Evolutionary conservation across 2,888 invertebrate genomes (phyloP).

Genomic region (Himalopsyche tibetana): DNA sequence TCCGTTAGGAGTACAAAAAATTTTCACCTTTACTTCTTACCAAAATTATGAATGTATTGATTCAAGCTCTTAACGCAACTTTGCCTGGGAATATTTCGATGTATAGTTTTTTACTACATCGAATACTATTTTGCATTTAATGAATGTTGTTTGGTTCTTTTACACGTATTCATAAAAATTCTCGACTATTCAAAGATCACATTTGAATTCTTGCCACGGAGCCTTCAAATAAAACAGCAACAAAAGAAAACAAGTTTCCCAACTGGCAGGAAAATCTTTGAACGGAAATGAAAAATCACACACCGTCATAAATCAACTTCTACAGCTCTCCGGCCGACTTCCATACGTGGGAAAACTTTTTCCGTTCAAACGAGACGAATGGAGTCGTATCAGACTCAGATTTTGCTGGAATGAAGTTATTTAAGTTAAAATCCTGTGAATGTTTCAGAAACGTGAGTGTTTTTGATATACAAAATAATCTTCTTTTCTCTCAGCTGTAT

Average conservation of each 20-base stretch:
- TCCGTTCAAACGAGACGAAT: constrained; percentile 6
- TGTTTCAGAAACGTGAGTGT: neutral
- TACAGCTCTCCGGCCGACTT: neutral
- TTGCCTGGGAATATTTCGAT: too few species aligned
- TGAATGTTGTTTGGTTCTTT: too few species aligned
- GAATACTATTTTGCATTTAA: too few species aligned
- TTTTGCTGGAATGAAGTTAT: constrained; percentile 27
- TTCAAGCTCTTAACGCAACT: too few species aligned
- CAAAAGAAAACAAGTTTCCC: constrained; percentile 52
- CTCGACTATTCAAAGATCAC: neutral
- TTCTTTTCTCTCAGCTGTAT: too few species aligned
- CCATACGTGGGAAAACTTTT: constrained; percentile 31
- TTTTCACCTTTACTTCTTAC: too few species aligned
- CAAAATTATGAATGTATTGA: too few species aligned
- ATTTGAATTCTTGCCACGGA: constrained; percentile 43
- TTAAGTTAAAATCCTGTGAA: constrained; percentile 1
- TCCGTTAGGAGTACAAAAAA: too few species aligned
- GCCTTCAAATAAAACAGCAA: constrained; percentile 39
- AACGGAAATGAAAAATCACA: constrained; percentile 59
- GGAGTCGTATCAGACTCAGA: constrained; percentile 6
- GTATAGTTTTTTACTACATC: too few species aligned
- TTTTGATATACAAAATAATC: neutral
- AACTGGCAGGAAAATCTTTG: constrained; percentile 48
- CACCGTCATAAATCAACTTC: constrained; percentile 43
- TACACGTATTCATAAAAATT: too few species aligned